A percentile compares a stretch with the other conserved stretches of the same genome.
These are phyloP conservation scores for Marronus borbonicus DNA, from an alignment of 2,888 invertebrate species.

Conservation along the genomic window DNA sequence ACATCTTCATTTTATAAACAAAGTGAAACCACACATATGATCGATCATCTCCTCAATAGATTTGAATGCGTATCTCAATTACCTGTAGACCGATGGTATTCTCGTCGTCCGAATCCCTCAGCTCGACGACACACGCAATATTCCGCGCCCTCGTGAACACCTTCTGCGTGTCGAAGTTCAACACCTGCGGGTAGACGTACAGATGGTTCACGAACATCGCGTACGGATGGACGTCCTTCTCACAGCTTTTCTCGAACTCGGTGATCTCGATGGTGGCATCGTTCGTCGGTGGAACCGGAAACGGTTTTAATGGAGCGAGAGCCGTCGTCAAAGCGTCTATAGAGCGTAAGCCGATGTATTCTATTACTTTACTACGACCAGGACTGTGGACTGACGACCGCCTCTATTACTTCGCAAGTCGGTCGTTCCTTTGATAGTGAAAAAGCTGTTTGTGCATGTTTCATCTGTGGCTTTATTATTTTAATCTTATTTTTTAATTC, in stretches of 20 bases:
- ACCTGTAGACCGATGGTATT: constrained; percentile 83
- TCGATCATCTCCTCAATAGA: too few relatives aligned
- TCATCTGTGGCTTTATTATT: too few relatives aligned
- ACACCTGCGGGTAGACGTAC: constrained; percentile 89
- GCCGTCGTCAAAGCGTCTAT: constrained; percentile 89
- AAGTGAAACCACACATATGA: too few relatives aligned
- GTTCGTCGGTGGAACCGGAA: constrained; percentile 83
- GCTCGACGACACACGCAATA: constrained; percentile 91
- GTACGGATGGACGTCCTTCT: constrained; percentile 83
- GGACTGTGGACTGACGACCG: too few relatives aligned
- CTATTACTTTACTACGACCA: too few relatives aligned
- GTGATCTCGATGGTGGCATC: constrained; percentile 88
- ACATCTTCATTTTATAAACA: too few relatives aligned
- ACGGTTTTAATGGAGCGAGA: constrained; percentile 88
- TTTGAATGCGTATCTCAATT: constrained; percentile 54
- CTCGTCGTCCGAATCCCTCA: constrained; percentile 87
- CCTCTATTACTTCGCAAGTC: too few relatives aligned
- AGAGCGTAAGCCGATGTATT: not conserved
- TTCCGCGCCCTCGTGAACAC: constrained; percentile 94
- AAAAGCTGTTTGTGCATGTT: too few relatives aligned
- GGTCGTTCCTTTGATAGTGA: too few relatives aligned
- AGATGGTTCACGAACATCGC: constrained; percentile 91
- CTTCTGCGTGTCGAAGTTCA: constrained; percentile 94
- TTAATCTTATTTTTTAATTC: too few relatives aligned
- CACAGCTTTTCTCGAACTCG: constrained; percentile 83